A percentile compares a stretch with the other conserved stretches of the same genome.
Evolutionary conservation across 2,113 vertebrate species (phyloP).

Genomic region (Cisticola juncidis): DNA sequence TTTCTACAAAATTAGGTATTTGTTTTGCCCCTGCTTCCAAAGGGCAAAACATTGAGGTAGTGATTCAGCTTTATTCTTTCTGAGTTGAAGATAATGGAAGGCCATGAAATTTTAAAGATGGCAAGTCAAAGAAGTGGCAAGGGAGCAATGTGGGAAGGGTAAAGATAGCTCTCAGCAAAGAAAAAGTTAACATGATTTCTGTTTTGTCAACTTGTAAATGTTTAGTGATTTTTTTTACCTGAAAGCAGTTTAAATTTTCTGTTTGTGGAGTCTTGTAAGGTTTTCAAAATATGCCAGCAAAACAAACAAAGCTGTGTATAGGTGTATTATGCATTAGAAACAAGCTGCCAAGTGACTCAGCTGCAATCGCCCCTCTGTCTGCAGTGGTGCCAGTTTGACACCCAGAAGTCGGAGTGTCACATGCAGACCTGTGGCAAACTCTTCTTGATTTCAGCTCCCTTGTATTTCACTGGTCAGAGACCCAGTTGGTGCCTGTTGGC

Average conservation of each 20-base stretch:
- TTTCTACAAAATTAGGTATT: neutral
- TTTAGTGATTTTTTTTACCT: neutral
- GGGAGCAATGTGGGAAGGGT: neutral
- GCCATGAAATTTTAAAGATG: neutral
- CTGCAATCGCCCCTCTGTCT: neutral
- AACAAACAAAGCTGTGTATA: neutral
- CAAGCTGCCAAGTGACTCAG: neutral
- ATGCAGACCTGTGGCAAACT: neutral
- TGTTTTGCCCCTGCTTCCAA: neutral
- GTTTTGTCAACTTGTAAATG: neutral
- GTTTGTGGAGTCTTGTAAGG: neutral
- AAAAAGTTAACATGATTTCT: neutral
- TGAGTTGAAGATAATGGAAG: neutral
- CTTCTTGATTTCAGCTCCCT: neutral
- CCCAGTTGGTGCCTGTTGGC: neutral
- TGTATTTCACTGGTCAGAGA: neutral
- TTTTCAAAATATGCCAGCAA: neutral
- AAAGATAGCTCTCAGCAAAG: neutral
- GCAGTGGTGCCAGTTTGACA: accelerated
- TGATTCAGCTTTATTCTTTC: neutral
- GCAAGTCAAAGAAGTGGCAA: neutral
- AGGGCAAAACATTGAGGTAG: neutral
- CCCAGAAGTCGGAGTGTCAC: neutral
- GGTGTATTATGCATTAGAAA: neutral
- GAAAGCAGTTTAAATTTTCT: neutral